A percentile compares a stretch with the other conserved stretches of the same genome.
These are phyloP conservation scores for Plectropomus leopardus DNA, from an alignment of 2,113 vertebrate species.

Conservation along the genomic window DNA sequence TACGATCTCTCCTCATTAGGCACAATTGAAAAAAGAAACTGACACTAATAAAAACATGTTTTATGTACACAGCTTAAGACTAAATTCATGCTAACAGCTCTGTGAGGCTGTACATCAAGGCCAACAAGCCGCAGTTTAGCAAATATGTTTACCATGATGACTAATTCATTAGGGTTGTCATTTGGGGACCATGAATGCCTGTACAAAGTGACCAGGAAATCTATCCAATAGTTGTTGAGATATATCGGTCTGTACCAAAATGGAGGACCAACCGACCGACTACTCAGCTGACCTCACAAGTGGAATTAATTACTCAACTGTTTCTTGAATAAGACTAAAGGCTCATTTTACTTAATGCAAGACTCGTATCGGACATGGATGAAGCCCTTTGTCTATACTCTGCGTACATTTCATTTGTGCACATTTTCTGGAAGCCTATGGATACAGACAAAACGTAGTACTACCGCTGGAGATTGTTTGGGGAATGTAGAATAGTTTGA, in stretches of 20 bases:
- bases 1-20: too few relatives aligned
- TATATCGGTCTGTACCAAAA: neutral
- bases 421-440: too few relatives aligned
- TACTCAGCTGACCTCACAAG: slow-evolving; percentile 6
- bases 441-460: too few relatives aligned
- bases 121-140: neutral
- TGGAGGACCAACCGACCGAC: neutral
- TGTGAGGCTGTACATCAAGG: neutral
- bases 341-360: too few relatives aligned
- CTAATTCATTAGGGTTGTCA: neutral
- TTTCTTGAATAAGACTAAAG: slow-evolving; percentile 17
- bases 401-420: too few relatives aligned
- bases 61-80: neutral
- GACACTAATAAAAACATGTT: too few relatives aligned
- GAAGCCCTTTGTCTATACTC: too few relatives aligned
- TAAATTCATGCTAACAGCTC: neutral
- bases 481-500: too few relatives aligned
- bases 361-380: too few relatives aligned
- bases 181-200: neutral
- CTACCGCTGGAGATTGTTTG: too few relatives aligned
- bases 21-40: too few relatives aligned
- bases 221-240: slow-evolving; percentile 3
- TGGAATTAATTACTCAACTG: slow-evolving; percentile 21
- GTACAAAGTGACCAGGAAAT: neutral
- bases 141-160: neutral